Evolutionary conservation across 2,113 vertebrate species (phyloP).

Genomic region (Aepyceros melampus): DNA sequence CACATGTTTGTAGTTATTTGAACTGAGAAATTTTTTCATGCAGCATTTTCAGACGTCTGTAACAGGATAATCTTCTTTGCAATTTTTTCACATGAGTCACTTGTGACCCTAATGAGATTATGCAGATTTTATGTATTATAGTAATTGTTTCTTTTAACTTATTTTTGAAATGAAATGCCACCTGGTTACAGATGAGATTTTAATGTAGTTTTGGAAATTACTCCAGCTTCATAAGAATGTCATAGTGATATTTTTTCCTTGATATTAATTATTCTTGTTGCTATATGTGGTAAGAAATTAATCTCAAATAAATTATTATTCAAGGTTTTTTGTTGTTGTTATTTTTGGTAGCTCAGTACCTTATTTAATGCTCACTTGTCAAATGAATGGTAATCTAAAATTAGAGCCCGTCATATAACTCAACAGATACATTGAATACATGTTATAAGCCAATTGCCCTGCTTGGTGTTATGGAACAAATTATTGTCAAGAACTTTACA

Average conservation of each 20-base stretch:
- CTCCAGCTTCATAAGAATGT: background rate
- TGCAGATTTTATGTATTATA: background rate
- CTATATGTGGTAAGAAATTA: background rate
- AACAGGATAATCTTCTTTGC: background rate
- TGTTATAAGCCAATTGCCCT: background rate
- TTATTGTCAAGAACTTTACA: background rate
- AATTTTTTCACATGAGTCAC: background rate
- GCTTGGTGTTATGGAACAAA: background rate
- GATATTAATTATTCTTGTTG: background rate
- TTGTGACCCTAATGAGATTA: background rate
- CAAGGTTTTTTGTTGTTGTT: background rate
- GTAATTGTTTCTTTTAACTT: background rate
- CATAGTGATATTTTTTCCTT: background rate
- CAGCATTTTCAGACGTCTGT: background rate
- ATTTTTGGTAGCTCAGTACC: background rate
- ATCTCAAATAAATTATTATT: conserved; percentile 7
- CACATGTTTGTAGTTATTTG: background rate
- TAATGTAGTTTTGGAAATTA: background rate
- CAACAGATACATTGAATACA: background rate
- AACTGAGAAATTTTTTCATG: background rate
- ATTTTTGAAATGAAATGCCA: conserved; percentile 34
- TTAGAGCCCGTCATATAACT: background rate
- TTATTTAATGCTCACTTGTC: background rate
- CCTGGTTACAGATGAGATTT: background rate
- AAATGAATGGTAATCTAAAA: background rate